Conservation (phyloP, 2,113 vertebrate species). For the Lophochroa leadbeateri region DNA sequence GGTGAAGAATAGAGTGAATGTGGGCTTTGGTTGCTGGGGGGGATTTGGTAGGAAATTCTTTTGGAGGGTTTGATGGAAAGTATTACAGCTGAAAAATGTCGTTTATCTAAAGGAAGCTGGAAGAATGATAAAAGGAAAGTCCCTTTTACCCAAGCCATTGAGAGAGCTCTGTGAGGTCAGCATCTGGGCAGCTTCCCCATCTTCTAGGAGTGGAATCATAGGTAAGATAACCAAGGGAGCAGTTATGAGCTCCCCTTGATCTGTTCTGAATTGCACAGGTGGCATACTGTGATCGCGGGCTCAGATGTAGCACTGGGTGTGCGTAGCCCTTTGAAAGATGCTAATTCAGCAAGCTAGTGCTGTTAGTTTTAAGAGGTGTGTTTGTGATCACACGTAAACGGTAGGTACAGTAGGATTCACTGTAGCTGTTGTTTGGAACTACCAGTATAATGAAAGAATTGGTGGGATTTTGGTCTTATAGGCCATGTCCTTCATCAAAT, state of each 20-base stretch:
- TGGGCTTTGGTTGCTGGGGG: background rate
- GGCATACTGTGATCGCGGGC: background rate
- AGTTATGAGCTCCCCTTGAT: background rate
- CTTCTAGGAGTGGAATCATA: fast-evolving
- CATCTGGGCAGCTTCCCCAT: background rate
- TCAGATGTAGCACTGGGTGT: background rate
- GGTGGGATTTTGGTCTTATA: background rate
- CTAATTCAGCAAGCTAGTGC: background rate
- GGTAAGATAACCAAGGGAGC: background rate
- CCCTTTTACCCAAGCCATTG: background rate
- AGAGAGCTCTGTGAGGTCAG: background rate
- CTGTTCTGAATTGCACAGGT: background rate
- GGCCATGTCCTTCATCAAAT: background rate
- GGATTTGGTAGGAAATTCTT: background rate
- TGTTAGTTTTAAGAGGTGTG: background rate
- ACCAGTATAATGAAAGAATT: background rate
- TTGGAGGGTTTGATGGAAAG: background rate
- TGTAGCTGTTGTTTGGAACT: background rate
- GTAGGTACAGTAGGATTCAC: background rate
- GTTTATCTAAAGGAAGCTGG: background rate
- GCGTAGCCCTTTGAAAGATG: background rate
- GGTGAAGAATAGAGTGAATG: background rate
- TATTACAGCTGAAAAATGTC: background rate
- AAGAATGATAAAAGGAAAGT: background rate
- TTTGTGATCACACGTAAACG: background rate